These are phyloP conservation scores for Cherax quadricarinatus DNA, from an alignment of 1,140 invertebrate genomes.

Conservation along the genomic window DNA sequence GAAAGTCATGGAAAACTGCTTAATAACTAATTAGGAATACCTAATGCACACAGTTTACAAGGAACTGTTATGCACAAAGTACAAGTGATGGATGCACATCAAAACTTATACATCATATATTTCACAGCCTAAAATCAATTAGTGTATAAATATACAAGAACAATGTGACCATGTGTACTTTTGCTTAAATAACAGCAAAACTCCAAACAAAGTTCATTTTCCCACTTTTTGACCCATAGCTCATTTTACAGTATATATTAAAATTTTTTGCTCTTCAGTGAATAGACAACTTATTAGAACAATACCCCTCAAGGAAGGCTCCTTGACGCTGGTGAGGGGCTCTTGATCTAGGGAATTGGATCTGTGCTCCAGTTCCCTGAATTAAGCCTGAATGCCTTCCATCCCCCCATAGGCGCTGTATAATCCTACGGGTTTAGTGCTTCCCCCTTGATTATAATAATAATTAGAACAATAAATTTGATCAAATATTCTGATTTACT, in stretches of 20 bases:
- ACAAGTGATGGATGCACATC: slow-evolving; percentile 31
- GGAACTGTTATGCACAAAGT: slow-evolving; percentile 3
- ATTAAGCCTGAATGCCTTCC: no score
- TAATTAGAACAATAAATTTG: background rate
- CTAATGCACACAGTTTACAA: slow-evolving; percentile 20
- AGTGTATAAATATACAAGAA: slow-evolving; percentile 18
- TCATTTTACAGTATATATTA: background rate
- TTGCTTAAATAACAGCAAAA: background rate
- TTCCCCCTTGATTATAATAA: no score
- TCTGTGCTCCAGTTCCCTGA: no score
- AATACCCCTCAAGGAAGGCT: no score
- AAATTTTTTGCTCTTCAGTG: background rate
- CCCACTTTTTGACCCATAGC: background rate
- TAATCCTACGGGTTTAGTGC: no score
- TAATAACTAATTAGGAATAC: slow-evolving; percentile 40
- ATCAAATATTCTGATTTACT: no score
- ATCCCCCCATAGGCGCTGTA: no score
- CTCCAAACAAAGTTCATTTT: background rate
- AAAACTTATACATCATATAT: slow-evolving; percentile 48
- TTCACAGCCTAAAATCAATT: slow-evolving; percentile 56
- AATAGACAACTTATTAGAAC: background rate
- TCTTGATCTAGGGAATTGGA: no score
- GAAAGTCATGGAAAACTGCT: background rate
- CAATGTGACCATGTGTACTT: slow-evolving; percentile 2
- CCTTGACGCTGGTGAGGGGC: no score